Base-by-base conservation (phyloP, 2,888 invertebrate species). In the Papilio gigon region DNA sequence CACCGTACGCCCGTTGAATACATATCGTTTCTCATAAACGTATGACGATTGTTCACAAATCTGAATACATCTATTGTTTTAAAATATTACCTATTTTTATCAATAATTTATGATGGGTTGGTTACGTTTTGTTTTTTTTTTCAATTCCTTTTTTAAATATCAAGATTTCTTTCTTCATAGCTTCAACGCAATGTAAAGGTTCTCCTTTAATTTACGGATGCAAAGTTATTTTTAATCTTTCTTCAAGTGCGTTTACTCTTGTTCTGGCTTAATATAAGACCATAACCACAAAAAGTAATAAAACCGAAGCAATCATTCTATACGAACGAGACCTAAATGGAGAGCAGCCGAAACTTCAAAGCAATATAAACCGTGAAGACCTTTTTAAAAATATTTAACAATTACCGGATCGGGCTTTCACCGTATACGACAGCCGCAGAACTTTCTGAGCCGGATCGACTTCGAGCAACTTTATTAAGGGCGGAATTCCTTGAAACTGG, bases 1-100 rank as follows among this genome's bases (percentile, higher is more conserved):
- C 80, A 84, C 83, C 81, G 83, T 81, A 89, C 84, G 82, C 82
- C 73, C 77, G 71, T 79, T 81, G 85, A 87, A 88, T 87, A 85
- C 22, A 35, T 30, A 66, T 76, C 80, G 85, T 86, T 86, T 84
- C 81, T 85, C 80, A 25, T 40, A 65, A 42, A 56, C 56, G 35
- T 50, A 66, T 66, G 81, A 78, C 77, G 76, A 82, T 77, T 75
- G 76, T 64, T 70, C 71, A 30, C 30, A 53, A 53, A 53, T 53
- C 53, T 53, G 30, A 65, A 74, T 74, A 73, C 67, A 70, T 69
- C 65, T 71, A 70, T 62, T 77, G 80, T 79, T 84, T 84, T 84
- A 82, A 83, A 83, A 84, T 63, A 20, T 50, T 47, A 44, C 47
- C 20, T 47, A 47, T 17, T 12, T 50, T 25, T 22, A 35, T 66